A percentile compares a stretch with the other conserved stretches of the same genome.
phyloP scores from a whole-genome alignment of 2,797 vertebrate species.

The Cacajao melanocephalus region DNA sequence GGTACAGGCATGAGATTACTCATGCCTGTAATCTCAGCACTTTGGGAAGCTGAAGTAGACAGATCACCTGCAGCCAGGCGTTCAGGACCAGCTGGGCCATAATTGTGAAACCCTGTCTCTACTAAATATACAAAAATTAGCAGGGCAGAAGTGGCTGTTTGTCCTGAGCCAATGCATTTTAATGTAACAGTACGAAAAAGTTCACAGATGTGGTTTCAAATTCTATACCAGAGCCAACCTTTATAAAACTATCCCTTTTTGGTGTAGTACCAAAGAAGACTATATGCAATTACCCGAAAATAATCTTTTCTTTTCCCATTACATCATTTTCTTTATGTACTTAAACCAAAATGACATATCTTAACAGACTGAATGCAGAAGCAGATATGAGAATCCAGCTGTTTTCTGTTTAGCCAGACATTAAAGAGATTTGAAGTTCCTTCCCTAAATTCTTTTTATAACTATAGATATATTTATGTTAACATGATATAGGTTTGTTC shows the following conservation, averaged over 20 bases:
- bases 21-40: no score
- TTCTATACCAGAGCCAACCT: slow-evolving; percentile 22
- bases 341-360: slow-evolving; percentile 56
- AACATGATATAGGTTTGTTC: neutral
- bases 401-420: slow-evolving; percentile 51
- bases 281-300: slow-evolving; percentile 47
- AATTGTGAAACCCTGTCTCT: no score
- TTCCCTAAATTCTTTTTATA: slow-evolving; percentile 14
- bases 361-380: slow-evolving; percentile 49
- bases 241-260: slow-evolving; percentile 53
- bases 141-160: no score
- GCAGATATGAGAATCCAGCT: slow-evolving; percentile 34
- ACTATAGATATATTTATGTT: neutral
- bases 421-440: slow-evolving; percentile 21
- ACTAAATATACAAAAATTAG: no score
- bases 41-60: no score
- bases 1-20: no score
- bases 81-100: no score
- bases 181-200: neutral
- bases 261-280: slow-evolving; percentile 30
- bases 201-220: slow-evolving; percentile 27
- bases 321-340: slow-evolving; percentile 40
- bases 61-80: no score
- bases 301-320: slow-evolving; percentile 48
- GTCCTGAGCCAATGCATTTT: neutral